Evolutionary conservation across 2,797 vertebrate species (phyloP).

Genomic region (Hafferia zeledoni): DNA sequence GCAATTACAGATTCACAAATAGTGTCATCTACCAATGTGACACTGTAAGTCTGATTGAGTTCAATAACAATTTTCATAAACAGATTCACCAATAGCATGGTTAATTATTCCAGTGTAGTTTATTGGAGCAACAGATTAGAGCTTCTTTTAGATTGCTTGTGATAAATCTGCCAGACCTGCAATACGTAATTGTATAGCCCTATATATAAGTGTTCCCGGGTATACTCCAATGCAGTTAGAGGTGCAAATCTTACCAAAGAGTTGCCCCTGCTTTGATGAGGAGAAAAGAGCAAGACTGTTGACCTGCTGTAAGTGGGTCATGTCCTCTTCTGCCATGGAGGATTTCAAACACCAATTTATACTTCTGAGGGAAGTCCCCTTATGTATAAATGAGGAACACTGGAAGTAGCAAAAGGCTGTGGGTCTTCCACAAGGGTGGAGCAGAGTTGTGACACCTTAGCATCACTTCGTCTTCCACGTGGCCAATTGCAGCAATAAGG

Average conservation of each 20-base stretch:
- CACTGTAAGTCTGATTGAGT: background rate
- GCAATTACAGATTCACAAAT: background rate
- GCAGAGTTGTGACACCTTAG: background rate
- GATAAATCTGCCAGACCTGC: background rate
- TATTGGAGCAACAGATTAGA: background rate
- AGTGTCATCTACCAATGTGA: background rate
- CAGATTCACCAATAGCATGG: background rate
- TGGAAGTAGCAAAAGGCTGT: background rate
- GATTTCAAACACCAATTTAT: background rate
- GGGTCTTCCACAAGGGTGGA: background rate
- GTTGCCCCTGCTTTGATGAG: background rate
- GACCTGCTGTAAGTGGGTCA: background rate
- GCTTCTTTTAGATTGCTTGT: background rate
- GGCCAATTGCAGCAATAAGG: background rate
- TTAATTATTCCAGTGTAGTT: background rate
- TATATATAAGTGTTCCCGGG: background rate
- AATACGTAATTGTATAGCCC: background rate
- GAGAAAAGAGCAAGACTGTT: background rate
- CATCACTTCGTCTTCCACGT: background rate
- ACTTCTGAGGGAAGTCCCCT: background rate
- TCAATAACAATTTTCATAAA: background rate
- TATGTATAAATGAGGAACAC: background rate
- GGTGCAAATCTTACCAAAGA: background rate
- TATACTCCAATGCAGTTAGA: background rate
- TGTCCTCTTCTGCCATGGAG: background rate